Conservation (phyloP, 2,888 invertebrate species). For the Salticus scenicus region DNA sequence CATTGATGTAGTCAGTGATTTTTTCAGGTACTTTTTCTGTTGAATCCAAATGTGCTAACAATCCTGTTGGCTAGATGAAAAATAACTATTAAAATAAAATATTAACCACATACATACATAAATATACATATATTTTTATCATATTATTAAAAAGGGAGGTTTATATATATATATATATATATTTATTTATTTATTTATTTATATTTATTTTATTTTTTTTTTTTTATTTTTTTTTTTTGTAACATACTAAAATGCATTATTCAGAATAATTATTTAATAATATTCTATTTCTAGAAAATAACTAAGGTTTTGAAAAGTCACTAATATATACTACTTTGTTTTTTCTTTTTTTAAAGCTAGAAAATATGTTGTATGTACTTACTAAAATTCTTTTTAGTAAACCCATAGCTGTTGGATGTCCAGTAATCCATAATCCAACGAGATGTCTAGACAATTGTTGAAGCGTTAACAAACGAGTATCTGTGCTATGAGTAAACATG, state of each 20-base stretch:
- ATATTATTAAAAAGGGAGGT: too few relatives aligned
- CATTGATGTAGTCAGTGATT: constrained; percentile 78
- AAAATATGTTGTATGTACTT: constrained; percentile 73
- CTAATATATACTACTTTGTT: too few relatives aligned
- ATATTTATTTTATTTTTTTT: too few relatives aligned
- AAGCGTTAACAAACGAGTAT: constrained; percentile 83
- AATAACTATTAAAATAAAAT: background rate
- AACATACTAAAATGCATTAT: too few relatives aligned
- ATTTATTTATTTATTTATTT: too few relatives aligned
- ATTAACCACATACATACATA: too few relatives aligned
- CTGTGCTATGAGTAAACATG: constrained; percentile 86
- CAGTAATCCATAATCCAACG: constrained; percentile 96
- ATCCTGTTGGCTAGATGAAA: constrained; percentile 87
- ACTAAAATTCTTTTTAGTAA: constrained; percentile 91
- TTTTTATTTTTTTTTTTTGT: too few relatives aligned
- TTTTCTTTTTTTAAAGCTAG: background rate
- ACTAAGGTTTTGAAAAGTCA: too few relatives aligned
- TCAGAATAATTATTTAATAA: too few relatives aligned
- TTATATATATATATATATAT: too few relatives aligned
- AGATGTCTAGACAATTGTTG: constrained; percentile 94
- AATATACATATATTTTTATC: too few relatives aligned
- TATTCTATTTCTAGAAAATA: too few relatives aligned
- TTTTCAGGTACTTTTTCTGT: constrained; percentile 86
- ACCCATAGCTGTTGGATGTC: constrained; percentile 92
- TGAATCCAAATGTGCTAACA: constrained; percentile 91